A percentile compares a stretch with the other conserved stretches of the same genome.
These are phyloP conservation scores for Arctocebus calabarensis DNA, from an alignment of 2,797 vertebrate species.

Conservation along the genomic window DNA sequence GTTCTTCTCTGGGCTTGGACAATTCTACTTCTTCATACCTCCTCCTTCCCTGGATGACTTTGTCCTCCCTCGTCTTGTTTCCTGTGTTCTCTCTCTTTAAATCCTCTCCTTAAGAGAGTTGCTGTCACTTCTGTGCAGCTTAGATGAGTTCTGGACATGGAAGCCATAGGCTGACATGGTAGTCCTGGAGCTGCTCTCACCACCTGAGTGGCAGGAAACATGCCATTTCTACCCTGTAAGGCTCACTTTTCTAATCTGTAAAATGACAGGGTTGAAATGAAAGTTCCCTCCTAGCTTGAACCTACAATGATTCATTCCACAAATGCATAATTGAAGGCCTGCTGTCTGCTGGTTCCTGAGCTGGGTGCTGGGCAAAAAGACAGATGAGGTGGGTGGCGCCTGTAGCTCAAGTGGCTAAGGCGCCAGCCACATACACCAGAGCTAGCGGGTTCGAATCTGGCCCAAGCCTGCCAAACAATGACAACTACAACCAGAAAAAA, in stretches of 20 bases:
- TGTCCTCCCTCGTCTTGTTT: not conserved
- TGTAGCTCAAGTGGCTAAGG: no score
- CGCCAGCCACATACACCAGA: no score
- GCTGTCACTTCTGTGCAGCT: not conserved
- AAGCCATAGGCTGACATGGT: not conserved
- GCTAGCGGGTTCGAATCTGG: no score
- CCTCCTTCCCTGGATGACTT: not conserved
- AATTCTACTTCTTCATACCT: not conserved
- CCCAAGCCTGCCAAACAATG: no score
- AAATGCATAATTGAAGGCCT: not conserved
- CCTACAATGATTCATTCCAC: not conserved
- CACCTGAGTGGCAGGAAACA: no score
- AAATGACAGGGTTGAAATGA: not conserved
- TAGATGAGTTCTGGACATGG: not conserved
- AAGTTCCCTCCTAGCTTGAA: constrained; percentile 18
- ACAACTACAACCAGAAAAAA: no score
- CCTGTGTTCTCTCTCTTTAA: not conserved
- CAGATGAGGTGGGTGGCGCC: not conserved
- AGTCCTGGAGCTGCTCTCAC: not conserved
- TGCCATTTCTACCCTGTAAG: not conserved
- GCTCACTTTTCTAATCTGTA: not conserved
- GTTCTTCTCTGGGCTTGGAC: not conserved
- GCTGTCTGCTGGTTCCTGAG: not conserved
- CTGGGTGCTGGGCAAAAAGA: not conserved
- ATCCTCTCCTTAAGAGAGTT: not conserved